These are phyloP conservation scores for Physeter macrocephalus DNA, from an alignment of 2,113 vertebrate genomes.

Conservation along the genomic window DNA sequence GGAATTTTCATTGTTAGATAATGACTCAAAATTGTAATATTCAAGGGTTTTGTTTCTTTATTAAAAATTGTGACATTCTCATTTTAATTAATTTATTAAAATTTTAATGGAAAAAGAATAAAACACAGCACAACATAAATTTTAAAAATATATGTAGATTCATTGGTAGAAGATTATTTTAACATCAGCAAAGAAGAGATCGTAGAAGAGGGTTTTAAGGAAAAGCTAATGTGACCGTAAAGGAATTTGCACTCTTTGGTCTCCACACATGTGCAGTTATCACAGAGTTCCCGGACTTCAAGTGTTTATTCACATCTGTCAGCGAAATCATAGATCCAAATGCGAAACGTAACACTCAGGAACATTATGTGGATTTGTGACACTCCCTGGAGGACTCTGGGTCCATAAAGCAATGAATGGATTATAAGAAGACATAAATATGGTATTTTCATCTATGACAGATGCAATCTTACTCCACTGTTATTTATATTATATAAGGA, in stretches of 20 bases:
- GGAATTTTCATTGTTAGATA: background rate
- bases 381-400: constrained; percentile 76
- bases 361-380: constrained; percentile 80
- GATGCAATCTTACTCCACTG: constrained; percentile 69
- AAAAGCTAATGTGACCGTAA: background rate
- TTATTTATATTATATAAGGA: constrained; percentile 78
- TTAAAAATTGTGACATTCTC: background rate
- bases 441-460: constrained; percentile 80
- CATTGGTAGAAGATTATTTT: background rate
- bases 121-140: background rate
- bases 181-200: background rate
- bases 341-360: constrained; percentile 68
- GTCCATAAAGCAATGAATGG: constrained; percentile 77
- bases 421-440: constrained; percentile 79
- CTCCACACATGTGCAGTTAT: constrained; percentile 13
- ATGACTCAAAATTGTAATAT: background rate
- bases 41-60: background rate
- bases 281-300: constrained; percentile 47
- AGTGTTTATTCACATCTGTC: constrained; percentile 72
- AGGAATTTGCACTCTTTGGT: background rate
- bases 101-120: background rate
- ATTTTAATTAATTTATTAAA: constrained; percentile 10
- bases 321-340: constrained; percentile 74
- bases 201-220: background rate
- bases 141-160: background rate